phyloP scores from a whole-genome alignment of 1,140 invertebrate species.

The Brachionus angularis region DNA sequence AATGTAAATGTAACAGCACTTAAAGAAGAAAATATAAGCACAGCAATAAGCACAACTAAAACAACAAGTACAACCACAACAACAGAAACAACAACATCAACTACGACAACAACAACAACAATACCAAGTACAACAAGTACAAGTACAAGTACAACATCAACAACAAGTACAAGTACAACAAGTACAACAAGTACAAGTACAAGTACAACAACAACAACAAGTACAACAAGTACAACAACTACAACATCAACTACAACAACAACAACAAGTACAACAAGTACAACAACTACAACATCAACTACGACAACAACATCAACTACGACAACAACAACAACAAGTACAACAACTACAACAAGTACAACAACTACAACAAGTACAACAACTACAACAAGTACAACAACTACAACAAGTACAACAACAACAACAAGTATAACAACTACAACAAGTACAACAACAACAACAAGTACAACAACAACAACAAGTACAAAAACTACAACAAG shows the following conservation, averaged over 20 bases:
- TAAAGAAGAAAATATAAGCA: not conserved
- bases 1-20: too few relatives aligned
- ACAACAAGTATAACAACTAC: too few relatives aligned
- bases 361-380: not conserved
- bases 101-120: conserved; percentile 4
- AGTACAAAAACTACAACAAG: too few relatives aligned
- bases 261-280: not conserved
- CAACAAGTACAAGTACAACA: not conserved
- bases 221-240: not conserved
- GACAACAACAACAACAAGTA: too few relatives aligned
- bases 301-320: too few relatives aligned
- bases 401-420: not conserved
- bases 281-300: not conserved
- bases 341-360: not conserved
- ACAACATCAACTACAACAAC: not conserved
- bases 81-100: too few relatives aligned
- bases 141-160: not conserved
- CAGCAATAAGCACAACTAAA: not conserved
- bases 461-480: not conserved
- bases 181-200: not conserved
- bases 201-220: not conserved
- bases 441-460: not conserved
- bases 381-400: not conserved
- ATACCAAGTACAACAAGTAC: not conserved
- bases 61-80: too few relatives aligned